A percentile compares a stretch with the other conserved stretches of the same genome.
phyloP scores from a whole-genome alignment of 2,113 vertebrate species.

The Baryphthengus martii region DNA sequence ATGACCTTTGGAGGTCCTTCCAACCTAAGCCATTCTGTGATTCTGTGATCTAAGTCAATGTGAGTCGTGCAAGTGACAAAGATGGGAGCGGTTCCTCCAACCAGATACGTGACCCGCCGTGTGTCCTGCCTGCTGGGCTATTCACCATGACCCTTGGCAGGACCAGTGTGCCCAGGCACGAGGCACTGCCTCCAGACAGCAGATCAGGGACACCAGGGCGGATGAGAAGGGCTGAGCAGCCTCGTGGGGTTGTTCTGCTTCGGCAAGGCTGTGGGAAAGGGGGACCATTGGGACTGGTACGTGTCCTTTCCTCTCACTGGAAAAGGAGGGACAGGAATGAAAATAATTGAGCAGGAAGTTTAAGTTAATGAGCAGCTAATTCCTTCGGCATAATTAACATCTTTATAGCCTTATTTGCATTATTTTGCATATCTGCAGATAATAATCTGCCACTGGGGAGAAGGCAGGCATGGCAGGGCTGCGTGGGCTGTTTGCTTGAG shows the following conservation, averaged over 20 bases:
- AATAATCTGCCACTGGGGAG: not conserved
- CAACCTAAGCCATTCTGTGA: not conserved
- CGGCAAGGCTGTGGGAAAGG: not conserved
- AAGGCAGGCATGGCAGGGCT: not conserved
- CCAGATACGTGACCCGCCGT: accelerated
- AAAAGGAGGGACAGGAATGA: not conserved
- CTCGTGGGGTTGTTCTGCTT: not conserved
- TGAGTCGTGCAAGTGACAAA: accelerated
- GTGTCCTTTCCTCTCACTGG: not conserved
- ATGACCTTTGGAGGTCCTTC: not conserved
- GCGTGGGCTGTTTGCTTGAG: not conserved
- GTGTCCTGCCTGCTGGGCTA: not conserved
- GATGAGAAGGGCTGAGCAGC: not conserved
- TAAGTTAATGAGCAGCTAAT: conserved; percentile 53
- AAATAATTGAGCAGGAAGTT: conserved; percentile 44
- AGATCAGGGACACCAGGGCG: no score
- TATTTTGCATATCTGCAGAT: conserved; percentile 5
- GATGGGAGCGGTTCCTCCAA: not conserved
- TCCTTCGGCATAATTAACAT: conserved; percentile 8
- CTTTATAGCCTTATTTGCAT: conserved; percentile 25
- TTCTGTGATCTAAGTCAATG: not conserved
- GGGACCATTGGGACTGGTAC: accelerated
- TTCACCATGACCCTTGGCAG: accelerated
- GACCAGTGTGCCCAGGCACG: accelerated
- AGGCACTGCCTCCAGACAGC: not conserved